These are phyloP conservation scores for Drosophila meridiana DNA, from an alignment of 2,888 invertebrate species.

Conservation along the genomic window DNA sequence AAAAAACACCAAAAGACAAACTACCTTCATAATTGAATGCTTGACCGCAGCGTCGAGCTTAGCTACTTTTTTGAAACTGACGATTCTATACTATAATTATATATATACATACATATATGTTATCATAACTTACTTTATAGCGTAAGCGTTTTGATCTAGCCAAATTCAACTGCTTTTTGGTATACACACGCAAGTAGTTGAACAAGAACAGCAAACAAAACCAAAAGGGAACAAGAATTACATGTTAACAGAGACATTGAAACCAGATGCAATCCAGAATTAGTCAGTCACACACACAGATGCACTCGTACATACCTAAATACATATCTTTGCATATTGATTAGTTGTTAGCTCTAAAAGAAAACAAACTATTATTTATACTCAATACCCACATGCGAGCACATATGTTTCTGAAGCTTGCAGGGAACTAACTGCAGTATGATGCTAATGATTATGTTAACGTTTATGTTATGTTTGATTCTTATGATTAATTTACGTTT, in stretches of 20 bases:
- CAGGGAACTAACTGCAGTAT: constrained; percentile 33
- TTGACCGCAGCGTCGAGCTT: constrained; percentile 26
- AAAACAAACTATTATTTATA: constrained; percentile 51
- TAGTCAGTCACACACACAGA: constrained; percentile 21
- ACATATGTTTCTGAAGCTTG: constrained; percentile 48
- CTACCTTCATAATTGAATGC: constrained; percentile 59
- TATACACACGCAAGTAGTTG: constrained; percentile 40
- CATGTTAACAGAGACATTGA: constrained; percentile 32
- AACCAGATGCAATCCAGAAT: constrained; percentile 47
- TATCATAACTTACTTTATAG: constrained; percentile 38
- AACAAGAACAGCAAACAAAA: constrained; percentile 40
- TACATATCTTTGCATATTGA: constrained; percentile 67
- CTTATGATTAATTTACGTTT: constrained; percentile 38
- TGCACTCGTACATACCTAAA: constrained; percentile 52
- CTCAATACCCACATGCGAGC: constrained; percentile 32
- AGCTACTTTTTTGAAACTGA: constrained; percentile 59
- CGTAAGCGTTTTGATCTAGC: constrained; percentile 49
- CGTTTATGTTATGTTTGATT: constrained; percentile 36
- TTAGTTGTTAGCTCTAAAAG: constrained; percentile 66
- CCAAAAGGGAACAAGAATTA: constrained; percentile 65
- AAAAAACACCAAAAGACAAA: constrained; percentile 69
- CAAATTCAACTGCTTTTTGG: constrained; percentile 48
- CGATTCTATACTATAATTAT: constrained; percentile 71
- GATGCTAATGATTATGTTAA: constrained; percentile 28
- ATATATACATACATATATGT: constrained; percentile 33